Conservation (phyloP, 2,888 invertebrate species). For the Polylopha cassiicola region DNA sequence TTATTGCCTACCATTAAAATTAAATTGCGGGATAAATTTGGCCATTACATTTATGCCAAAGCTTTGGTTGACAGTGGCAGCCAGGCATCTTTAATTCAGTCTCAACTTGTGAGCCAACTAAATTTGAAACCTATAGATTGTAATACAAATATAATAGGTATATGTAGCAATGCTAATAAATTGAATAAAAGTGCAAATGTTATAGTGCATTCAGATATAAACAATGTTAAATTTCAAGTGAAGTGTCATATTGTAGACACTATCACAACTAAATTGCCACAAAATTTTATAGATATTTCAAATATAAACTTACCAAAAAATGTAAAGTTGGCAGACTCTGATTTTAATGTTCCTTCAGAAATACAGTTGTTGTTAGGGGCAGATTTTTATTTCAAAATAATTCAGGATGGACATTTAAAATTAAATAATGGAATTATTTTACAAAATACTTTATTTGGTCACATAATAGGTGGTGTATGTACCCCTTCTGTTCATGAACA, state of each 20-base stretch:
- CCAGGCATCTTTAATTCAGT: neutral
- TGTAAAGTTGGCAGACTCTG: neutral
- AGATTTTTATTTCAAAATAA: slow-evolving; percentile 1
- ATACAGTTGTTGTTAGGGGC: neutral
- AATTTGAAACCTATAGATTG: neutral
- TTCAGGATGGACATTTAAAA: neutral
- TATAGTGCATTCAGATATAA: neutral
- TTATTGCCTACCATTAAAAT: neutral
- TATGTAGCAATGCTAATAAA: slow-evolving; percentile 1
- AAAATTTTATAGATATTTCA: neutral
- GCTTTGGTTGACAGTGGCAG: neutral
- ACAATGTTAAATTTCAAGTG: neutral
- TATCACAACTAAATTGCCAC: slow-evolving; percentile 4
- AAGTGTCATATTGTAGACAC: slow-evolving; percentile 5
- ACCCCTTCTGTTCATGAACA: no score
- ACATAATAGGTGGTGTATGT: neutral
- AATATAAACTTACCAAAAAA: neutral
- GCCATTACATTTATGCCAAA: neutral
- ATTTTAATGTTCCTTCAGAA: neutral
- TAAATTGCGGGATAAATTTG: neutral
- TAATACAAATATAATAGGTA: neutral
- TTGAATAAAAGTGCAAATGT: neutral
- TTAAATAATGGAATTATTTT: neutral
- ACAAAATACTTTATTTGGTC: neutral
- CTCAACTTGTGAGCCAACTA: no score